These are phyloP conservation scores for Trichosurus vulpecula DNA, from an alignment of 2,797 vertebrate genomes.

Conservation along the genomic window DNA sequence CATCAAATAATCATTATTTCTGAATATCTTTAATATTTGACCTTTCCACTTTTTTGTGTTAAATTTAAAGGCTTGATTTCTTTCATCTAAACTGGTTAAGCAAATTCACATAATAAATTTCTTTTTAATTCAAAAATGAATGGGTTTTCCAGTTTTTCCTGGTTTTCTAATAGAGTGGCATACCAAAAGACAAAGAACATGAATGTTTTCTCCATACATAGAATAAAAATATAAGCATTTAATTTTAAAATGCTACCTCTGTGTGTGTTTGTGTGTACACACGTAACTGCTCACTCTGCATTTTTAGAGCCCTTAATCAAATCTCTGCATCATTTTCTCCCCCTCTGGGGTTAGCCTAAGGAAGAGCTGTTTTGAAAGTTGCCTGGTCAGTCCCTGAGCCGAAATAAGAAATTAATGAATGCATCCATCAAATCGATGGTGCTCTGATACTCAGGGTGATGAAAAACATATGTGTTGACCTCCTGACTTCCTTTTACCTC, in stretches of 20 bases:
- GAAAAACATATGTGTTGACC: not conserved
- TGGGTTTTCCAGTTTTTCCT: not conserved
- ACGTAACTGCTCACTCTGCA: not conserved
- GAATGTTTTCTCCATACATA: not conserved
- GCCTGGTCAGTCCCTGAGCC: not conserved
- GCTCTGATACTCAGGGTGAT: not conserved
- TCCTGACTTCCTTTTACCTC: not conserved
- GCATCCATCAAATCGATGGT: not conserved
- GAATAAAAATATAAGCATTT: not conserved
- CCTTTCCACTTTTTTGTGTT: not conserved
- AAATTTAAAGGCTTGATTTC: not conserved
- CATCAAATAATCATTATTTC: not conserved
- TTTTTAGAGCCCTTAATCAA: not conserved
- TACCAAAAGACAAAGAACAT: not conserved
- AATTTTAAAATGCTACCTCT: not conserved
- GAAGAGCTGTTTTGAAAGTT: not conserved
- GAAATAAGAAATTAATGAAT: constrained; percentile 21
- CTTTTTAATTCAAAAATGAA: not conserved
- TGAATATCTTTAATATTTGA: not conserved
- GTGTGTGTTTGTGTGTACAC: not conserved
- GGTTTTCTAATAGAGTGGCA: no score
- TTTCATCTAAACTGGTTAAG: not conserved
- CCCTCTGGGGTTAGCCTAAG: not conserved
- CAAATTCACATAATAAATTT: not conserved
- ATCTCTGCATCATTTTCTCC: not conserved